Percentiles rank a stretch among this genome's conserved stretches.
These are phyloP conservation scores for Gymnothorax javanicus DNA, from an alignment of 2,797 vertebrate species.

Conservation along the genomic window DNA sequence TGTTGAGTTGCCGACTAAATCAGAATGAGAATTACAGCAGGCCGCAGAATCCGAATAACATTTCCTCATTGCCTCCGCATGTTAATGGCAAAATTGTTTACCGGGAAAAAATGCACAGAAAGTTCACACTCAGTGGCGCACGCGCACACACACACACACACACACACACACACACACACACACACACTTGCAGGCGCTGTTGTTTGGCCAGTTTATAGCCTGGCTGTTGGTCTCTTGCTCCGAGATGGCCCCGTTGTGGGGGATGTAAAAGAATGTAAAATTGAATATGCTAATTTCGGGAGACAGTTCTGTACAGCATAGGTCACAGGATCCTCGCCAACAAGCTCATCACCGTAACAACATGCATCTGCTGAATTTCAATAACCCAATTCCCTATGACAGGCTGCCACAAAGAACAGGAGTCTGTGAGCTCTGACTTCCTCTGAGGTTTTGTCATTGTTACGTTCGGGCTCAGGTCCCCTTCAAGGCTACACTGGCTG, in stretches of 20 bases:
- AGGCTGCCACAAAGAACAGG: not conserved
- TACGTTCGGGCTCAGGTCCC: not conserved
- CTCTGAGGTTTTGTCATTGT: conserved; percentile 4
- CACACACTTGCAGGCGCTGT: not conserved
- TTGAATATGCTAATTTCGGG: conserved; percentile 28
- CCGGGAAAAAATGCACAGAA: conserved; percentile 1
- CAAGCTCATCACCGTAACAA: conserved; percentile 24
- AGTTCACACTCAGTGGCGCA: not conserved
- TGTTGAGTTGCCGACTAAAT: conserved; percentile 55
- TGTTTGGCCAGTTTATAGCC: not conserved
- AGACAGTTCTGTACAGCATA: conserved; percentile 3
- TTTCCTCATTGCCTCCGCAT: conserved; percentile 46
- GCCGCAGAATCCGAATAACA: conserved; percentile 55
- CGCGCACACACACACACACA: not conserved
- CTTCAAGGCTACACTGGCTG: not conserved
- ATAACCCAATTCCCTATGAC: conserved; percentile 17
- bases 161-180: not conserved
- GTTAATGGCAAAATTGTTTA: conserved; percentile 27
- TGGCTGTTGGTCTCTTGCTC: conserved; percentile 9
- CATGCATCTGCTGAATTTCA: conserved; percentile 26
- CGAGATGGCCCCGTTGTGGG: not conserved
- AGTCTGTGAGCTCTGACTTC: conserved; percentile 26
- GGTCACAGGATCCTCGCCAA: not conserved
- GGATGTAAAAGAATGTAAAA: conserved; percentile 22
- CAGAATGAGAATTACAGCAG: conserved; percentile 45